Evolutionary conservation across 1,140 invertebrate species (phyloP), one percentile per base, ranked within the genome.

Genomic region (Euura lappo): DNA sequence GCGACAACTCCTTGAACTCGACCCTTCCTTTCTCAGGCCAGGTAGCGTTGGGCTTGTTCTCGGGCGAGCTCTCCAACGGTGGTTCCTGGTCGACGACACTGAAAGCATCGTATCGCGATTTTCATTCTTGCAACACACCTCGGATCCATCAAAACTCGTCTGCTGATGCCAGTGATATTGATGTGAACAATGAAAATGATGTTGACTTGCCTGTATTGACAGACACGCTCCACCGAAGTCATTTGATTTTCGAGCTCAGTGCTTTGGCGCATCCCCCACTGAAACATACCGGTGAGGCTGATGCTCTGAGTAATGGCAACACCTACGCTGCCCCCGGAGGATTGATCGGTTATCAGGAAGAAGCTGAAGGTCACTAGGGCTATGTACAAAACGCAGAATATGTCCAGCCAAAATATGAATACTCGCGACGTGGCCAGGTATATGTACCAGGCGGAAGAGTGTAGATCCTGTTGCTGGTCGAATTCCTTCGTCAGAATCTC

Each of bases 231-330:
- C 1, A 97, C 94, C n/a, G 92, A 95, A 1, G 94, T 96, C 94
- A 97, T 96, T 84, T 97, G 92, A 80, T 94, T 95, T 78, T 95
- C 93, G 3, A 94, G 84, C 81, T 96, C 93, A 0, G 96, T 94
- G 10, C 94, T 95, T 79, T 98, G 96, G 71, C 96, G 86, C 87
- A 91, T 94, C 4, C 94, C 95, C 91, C 94, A 96, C 84, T 97
- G 95, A 73, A 96, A 93, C 90, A 95, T 93, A n/a, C 95, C 94
- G 28, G 94, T 94, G 51, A 97, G 83, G 5, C 92, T 91, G 73
- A 97, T 92, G 42, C 93, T 93, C 77, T 96, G 95, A 2, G 94
- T 94, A 65, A 97, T 91, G 2, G 94, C 94, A 64, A 98, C 79
- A 8, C 96, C 96, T 5, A 97, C 94, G 74, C 93, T 90, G 10